phyloP scores from a whole-genome alignment of 2,797 vertebrate species.

The Numenius phaeopus region DNA sequence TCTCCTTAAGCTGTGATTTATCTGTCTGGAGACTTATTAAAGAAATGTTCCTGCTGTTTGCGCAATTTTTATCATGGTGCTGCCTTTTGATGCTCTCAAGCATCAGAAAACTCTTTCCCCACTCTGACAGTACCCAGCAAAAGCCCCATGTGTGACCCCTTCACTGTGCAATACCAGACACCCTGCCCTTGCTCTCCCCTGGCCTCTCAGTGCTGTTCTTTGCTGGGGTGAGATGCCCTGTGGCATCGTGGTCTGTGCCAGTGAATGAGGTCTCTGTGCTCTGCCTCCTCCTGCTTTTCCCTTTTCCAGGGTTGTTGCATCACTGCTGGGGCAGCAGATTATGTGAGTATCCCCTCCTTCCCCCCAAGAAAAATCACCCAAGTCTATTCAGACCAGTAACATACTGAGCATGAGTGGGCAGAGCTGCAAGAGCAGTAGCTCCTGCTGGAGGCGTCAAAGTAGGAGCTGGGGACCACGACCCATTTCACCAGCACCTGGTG shows the following conservation, averaged over 20 bases:
- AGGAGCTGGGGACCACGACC: neutral
- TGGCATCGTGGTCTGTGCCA: neutral
- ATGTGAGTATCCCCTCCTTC: neutral
- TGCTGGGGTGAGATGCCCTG: neutral
- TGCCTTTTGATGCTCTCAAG: neutral
- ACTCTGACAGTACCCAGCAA: neutral
- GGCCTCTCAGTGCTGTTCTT: neutral
- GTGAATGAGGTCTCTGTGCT: neutral
- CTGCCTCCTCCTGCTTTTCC: neutral
- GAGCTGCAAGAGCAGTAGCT: neutral
- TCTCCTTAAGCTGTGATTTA: slow-evolving; percentile 63
- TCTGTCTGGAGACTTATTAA: slow-evolving; percentile 61
- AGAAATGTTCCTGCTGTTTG: slow-evolving; percentile 46
- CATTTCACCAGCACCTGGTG: neutral
- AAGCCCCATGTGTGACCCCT: neutral
- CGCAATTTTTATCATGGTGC: neutral
- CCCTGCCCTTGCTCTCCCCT: neutral
- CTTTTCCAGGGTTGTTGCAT: neutral
- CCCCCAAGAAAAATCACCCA: neutral
- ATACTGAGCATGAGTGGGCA: neutral
- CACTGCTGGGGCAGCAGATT: neutral
- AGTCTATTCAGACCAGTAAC: neutral
- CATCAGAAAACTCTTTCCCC: neutral
- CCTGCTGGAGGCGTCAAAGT: neutral
- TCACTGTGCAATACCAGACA: neutral